These are phyloP conservation scores for Chloroceryle aenea DNA, from an alignment of 2,113 vertebrate genomes.

Conservation along the genomic window DNA sequence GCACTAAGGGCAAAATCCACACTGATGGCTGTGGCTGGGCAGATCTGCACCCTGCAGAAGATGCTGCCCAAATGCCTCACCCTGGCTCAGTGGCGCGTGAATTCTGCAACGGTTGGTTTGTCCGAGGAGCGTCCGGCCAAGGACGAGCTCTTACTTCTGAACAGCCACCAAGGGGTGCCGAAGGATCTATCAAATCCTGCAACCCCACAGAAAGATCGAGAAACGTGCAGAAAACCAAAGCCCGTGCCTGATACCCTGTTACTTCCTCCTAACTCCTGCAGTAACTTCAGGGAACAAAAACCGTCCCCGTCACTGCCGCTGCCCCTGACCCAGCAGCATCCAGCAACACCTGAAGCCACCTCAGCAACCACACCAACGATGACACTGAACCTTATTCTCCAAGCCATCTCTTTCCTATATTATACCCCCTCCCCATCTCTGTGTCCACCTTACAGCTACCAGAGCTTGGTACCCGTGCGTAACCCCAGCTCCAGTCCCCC, in stretches of 20 bases:
- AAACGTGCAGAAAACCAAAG: not conserved
- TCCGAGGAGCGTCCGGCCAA: not conserved
- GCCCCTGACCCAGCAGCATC: not conserved
- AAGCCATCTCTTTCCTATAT: not conserved
- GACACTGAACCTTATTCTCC: not conserved
- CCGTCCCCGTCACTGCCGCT: not conserved
- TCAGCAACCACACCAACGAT: not conserved
- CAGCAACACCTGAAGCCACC: not conserved
- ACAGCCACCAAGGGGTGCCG: not conserved
- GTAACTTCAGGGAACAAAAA: not conserved
- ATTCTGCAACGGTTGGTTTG: not conserved
- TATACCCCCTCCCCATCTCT: not conserved
- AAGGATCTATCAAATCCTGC: not conserved
- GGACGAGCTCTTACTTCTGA: not conserved
- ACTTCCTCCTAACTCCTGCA: not conserved
- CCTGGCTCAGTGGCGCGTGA: not conserved
- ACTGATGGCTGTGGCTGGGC: not conserved
- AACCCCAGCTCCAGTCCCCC: not conserved
- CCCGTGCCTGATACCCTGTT: not conserved
- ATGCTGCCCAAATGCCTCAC: fast-evolving
- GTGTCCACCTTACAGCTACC: not conserved
- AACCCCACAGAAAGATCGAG: not conserved
- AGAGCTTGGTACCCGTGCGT: not conserved
- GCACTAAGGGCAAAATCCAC: not conserved
- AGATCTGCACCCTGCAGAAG: not conserved